Base-by-base conservation (phyloP, 2,797 vertebrate species). In the Notoglanidium macrostoma region DNA sequence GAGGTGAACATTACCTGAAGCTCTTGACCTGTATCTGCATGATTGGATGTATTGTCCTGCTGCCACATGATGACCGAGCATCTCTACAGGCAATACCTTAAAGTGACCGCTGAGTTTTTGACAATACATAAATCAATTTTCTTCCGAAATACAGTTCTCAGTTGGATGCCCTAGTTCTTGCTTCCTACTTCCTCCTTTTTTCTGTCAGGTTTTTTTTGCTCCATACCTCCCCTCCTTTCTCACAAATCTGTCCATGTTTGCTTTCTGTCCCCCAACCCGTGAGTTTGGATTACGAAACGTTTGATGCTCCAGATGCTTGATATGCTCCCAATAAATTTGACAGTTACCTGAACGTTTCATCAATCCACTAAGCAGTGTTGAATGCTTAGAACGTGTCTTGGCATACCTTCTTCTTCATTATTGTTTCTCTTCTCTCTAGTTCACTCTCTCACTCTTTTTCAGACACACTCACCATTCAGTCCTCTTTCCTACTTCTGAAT, bases 401-500 rank as follows among this genome's bases (percentile, higher is more conserved):
- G 92, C 94, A 93, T 95, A 93, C 92, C 93, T 94, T 93, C 94
- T 93, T 94, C 57, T 12, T 35, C 55, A 29, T 84, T 89, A 57
- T 68, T 80, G 88, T 90, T 85, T 55, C 76, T 80, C 87, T 11
- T 29, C 46, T 76, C n/a, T 76, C n/a, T 51, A n/a, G 46, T 46
- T 79, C 77, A 79, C 73, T 76, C 72, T 49, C 44, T n/a, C 46
- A n/a, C 72, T 49, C 70, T 26, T 14, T 44, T 3, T 74, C 72
- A 5, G 35, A 44, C 15, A 2, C 74, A 76, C 73, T 51, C 46
- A 51, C 67, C 59, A 32, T 87, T 77, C 70, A 81, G 83, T 59
- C 17, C 81, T 51, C 59, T 46, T 21, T n/a, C 63, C 72, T 68
- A 32, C 32, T 79, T 81, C 59, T n/a, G 40, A 81, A 63, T 63